Conservation (phyloP, 2,797 vertebrate genomes). For the Peromyscus melanophrys region DNA sequence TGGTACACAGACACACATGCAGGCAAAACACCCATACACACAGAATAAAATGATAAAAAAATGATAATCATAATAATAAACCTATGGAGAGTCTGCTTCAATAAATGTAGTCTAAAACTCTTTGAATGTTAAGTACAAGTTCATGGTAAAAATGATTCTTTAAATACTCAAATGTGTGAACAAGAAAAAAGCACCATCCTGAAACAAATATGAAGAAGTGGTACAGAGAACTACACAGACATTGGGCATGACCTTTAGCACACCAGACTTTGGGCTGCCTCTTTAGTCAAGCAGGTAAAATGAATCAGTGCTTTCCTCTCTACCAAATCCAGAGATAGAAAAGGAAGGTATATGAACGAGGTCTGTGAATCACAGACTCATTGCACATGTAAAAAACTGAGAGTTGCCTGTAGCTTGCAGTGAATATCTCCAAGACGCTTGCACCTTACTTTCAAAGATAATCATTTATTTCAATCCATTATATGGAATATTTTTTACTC, state of each 20-base stretch:
- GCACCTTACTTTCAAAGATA: background rate
- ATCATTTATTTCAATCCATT: constrained; percentile 25
- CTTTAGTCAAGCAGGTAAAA: background rate
- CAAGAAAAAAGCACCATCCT: background rate
- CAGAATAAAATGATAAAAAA: background rate
- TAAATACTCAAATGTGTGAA: background rate
- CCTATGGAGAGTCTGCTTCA: background rate
- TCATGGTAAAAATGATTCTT: background rate
- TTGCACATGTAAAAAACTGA: background rate
- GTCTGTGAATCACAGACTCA: background rate
- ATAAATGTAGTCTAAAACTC: background rate
- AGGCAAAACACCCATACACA: background rate
- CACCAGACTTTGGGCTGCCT: background rate
- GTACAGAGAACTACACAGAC: background rate
- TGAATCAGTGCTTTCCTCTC: background rate
- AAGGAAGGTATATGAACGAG: background rate
- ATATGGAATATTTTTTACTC: background rate
- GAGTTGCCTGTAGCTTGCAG: background rate
- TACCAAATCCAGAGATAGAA: background rate
- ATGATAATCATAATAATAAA: background rate
- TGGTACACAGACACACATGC: background rate
- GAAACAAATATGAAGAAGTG: background rate
- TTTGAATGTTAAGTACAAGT: background rate
- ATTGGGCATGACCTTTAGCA: background rate
- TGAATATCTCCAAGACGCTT: background rate